Conservation (phyloP, 2,797 vertebrate species). For the Furcifer pardalis region DNA sequence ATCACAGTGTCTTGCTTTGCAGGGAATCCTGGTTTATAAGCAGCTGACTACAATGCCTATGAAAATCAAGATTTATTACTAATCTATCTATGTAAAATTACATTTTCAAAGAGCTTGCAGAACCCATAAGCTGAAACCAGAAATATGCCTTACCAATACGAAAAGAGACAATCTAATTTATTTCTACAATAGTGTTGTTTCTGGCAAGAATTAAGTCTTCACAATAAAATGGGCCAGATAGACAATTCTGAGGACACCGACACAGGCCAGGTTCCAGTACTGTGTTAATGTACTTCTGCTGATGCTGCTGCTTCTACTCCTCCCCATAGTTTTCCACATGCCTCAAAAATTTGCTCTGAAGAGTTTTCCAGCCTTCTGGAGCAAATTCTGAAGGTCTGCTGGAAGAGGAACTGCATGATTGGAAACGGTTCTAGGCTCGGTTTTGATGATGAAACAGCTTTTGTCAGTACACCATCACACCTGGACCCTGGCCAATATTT, state of each 20-base stretch:
- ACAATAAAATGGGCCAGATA: slow-evolving; percentile 60
- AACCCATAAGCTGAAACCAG: slow-evolving; percentile 81
- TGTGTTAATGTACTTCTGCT: not conserved
- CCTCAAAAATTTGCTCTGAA: not conserved
- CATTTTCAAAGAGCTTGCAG: slow-evolving; percentile 64
- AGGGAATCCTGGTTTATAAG: slow-evolving; percentile 44
- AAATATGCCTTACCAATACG: slow-evolving; percentile 96
- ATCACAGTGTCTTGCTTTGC: slow-evolving; percentile 35
- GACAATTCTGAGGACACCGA: slow-evolving; percentile 71
- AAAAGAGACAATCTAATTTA: slow-evolving; percentile 84
- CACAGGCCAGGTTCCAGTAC: not conserved
- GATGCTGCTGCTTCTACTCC: not conserved
- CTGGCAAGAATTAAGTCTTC: slow-evolving; percentile 76
- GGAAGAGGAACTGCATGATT: not conserved
- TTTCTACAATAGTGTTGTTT: slow-evolving; percentile 85
- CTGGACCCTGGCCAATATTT: slow-evolving; percentile 52
- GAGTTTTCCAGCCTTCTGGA: not conserved
- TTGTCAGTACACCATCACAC: not conserved
- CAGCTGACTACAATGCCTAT: slow-evolving; percentile 38
- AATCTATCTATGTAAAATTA: slow-evolving; percentile 41
- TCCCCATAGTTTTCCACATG: not conserved
- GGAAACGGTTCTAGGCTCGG: not conserved
- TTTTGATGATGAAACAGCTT: not conserved
- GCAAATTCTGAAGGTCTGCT: not conserved
- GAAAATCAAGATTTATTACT: slow-evolving; percentile 52